Evolutionary conservation across 2,797 vertebrate genomes (phyloP), one percentile per base, ranked within the genome.

Genomic region (Tauraco hartlaubi): DNA sequence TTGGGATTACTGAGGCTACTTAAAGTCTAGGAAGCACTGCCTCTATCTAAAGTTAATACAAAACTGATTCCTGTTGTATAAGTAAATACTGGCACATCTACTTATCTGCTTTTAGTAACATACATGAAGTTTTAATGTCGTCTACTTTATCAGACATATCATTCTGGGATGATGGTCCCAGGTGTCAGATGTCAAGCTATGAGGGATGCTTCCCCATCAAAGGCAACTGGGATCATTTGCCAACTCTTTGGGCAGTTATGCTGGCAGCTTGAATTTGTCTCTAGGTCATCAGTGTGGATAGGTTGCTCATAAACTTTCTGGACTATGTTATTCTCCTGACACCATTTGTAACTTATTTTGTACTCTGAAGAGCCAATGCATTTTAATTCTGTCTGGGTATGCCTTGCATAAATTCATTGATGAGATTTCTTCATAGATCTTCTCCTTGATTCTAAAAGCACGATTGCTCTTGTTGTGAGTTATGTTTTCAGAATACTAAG

Each of bases 381-480:
- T 96, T 97, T 96, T 78, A 93, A 94, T 93, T 78, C 84, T 96
- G 55, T 76, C 94, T 79, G n/a, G 88, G 29, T 81, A 31, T 54
- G 13, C 66, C 75, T 83, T 88, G 69, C 71, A 89, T 87, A 88
- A 94, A 88, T 26, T 56, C 35, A 71, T 74, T 51, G 26, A 43
- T 74, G 74, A 59, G 69, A 62, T 81, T 96, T 87, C 75, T 39
- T 41, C 48, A n/a, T 33, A 63, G 52, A 23, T 92, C 21, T 37
- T 95, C 54, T 41, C 51, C 21, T 73, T 39, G 29, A 35, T 64
- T 96, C 55, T 77, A 54, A 88, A 92, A 91, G 31, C 7, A 8
- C 0, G 4, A n/a, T 90, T 92, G 41, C 33, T 91, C 8, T 59
- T 78, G 62, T 56, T 77, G 43, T 52, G 25, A 51, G 18, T 43